Conservation (phyloP, 2,888 invertebrate species). For the Yponomeuta malinellus region DNA sequence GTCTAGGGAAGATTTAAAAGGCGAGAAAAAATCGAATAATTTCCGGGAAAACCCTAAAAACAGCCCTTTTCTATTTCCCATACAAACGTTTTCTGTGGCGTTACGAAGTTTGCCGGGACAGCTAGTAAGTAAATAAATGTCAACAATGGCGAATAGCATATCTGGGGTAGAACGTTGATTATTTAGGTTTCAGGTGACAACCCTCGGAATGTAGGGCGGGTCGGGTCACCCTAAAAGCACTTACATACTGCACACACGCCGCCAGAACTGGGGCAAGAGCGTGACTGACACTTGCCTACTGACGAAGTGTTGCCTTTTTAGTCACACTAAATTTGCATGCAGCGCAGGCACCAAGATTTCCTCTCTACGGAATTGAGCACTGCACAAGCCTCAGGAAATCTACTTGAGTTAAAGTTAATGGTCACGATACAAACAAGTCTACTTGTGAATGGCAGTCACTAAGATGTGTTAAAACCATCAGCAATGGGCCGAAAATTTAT, state of each 20-base stretch:
- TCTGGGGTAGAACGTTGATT: neutral
- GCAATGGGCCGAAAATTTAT: too few species aligned
- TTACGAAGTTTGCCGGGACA: too few species aligned
- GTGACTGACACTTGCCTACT: slow-evolving; percentile 27
- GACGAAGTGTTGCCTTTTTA: neutral
- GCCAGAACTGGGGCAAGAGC: slow-evolving; percentile 50
- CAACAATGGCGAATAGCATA: neutral
- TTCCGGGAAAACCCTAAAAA: too few species aligned
- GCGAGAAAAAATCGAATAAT: too few species aligned
- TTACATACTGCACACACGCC: slow-evolving; percentile 46
- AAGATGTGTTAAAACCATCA: too few species aligned
- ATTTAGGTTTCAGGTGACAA: slow-evolving; percentile 22
- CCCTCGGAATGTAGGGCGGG: slow-evolving; percentile 52
- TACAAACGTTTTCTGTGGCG: too few species aligned
- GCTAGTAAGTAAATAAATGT: neutral
- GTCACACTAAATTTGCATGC: neutral
- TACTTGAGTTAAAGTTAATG: neutral
- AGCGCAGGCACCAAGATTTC: neutral
- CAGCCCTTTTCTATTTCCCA: too few species aligned
- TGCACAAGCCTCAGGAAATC: neutral
- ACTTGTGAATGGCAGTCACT: too few species aligned
- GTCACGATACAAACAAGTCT: too few species aligned
- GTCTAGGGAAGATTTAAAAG: too few species aligned
- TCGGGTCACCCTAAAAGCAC: slow-evolving; percentile 61
- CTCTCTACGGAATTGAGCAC: neutral